Conservation (phyloP, 1,140 invertebrate genomes). For the Anastrepha obliqua region DNA sequence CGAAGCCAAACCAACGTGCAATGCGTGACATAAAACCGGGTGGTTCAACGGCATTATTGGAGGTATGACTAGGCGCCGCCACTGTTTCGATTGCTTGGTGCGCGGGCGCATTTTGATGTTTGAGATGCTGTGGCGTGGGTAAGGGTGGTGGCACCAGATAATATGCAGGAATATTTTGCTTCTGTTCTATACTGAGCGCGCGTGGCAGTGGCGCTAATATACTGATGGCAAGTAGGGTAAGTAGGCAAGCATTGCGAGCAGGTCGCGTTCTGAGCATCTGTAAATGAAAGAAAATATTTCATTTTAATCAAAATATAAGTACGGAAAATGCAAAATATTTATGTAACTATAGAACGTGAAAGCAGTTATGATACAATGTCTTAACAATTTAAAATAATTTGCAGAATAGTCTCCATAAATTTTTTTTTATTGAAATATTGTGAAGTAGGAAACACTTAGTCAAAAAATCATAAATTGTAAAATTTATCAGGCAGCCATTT, state of each 20-base stretch:
- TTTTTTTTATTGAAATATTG: no score
- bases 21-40: constrained; percentile 69
- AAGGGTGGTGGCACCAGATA: constrained; percentile 68
- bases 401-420: no score
- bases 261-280: background rate
- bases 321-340: no score
- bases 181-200: background rate
- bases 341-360: no score
- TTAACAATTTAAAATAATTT: no score
- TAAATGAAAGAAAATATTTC: background rate
- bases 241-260: background rate
- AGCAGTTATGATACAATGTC: no score
- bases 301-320: background rate
- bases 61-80: constrained; percentile 29
- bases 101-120: constrained; percentile 29
- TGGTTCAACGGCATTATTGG: background rate
- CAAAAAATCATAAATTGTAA: no score
- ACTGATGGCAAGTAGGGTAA: background rate
- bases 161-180: constrained; percentile 61
- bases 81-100: constrained; percentile 48
- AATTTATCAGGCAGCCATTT: no score
- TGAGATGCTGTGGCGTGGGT: constrained; percentile 59
- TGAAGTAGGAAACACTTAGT: no score
- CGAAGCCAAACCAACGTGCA: constrained; percentile 70
- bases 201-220: background rate